Percentiles rank a stretch among this genome's conserved stretches.
phyloP scores from a whole-genome alignment of 2,113 vertebrate genomes.

The Nothocercus julius region DNA sequence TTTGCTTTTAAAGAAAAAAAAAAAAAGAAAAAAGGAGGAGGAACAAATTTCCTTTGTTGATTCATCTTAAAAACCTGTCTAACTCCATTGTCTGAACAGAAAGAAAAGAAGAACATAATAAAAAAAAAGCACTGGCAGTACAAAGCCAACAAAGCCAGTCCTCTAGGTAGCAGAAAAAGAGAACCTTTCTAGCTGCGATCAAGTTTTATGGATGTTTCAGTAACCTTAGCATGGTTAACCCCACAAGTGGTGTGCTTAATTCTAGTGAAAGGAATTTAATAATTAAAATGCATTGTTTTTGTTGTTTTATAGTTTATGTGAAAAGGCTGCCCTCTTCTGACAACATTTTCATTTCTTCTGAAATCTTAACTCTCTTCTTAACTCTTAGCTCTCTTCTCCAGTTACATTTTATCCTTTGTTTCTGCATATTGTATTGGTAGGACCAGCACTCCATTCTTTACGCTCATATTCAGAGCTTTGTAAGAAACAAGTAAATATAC shows the following conservation, averaged over 20 bases:
- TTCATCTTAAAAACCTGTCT: background rate
- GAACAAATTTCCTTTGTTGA: background rate
- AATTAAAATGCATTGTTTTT: background rate
- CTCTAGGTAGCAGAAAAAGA: background rate
- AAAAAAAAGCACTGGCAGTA: background rate
- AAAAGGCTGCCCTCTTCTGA: constrained; percentile 75
- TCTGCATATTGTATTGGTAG: background rate
- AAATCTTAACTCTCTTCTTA: background rate
- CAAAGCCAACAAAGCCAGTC: background rate
- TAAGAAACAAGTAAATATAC: background rate
- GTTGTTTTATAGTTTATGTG: constrained; percentile 39
- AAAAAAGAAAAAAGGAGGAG: background rate
- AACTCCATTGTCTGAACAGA: background rate
- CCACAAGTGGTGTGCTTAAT: background rate
- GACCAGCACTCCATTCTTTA: background rate
- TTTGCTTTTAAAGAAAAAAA: background rate
- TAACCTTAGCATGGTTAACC: constrained; percentile 6
- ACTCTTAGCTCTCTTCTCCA: background rate
- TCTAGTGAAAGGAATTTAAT: background rate
- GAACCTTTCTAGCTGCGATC: background rate
- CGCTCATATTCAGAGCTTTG: background rate
- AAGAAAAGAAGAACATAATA: background rate
- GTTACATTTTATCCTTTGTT: background rate
- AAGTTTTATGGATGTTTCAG: background rate
- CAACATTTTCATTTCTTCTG: background rate